Conservation (phyloP, 2,797 vertebrate genomes). For the Hoplostethus atlanticus region DNA sequence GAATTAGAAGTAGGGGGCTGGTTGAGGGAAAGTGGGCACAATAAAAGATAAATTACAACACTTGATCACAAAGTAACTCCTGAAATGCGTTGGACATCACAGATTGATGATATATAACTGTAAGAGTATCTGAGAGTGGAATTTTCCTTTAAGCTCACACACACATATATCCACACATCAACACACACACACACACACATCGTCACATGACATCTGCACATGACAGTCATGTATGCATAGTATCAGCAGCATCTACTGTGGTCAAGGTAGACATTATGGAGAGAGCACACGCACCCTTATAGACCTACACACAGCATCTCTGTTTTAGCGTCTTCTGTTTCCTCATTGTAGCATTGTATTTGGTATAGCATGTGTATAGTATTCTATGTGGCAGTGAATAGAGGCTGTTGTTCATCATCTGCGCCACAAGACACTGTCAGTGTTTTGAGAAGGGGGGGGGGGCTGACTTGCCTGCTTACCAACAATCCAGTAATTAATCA, state of each 20-base stretch:
- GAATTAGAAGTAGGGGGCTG: too few relatives aligned
- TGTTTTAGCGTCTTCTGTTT: background rate
- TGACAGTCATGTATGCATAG: background rate
- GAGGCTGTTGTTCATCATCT: background rate
- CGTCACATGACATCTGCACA: conserved; percentile 14
- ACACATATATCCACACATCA: background rate
- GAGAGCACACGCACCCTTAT: background rate
- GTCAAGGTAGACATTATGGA: background rate
- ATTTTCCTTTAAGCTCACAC: background rate
- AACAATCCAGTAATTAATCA: background rate
- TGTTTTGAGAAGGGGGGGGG: too few relatives aligned
- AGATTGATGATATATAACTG: too few relatives aligned
- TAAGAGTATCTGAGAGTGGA: too few relatives aligned
- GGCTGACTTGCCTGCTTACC: background rate
- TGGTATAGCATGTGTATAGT: background rate
- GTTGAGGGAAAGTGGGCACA: too few relatives aligned
- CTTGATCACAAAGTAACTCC: too few relatives aligned
- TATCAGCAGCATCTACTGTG: background rate
- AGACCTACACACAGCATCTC: background rate
- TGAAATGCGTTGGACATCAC: too few relatives aligned
- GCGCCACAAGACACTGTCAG: background rate
- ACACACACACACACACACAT: background rate
- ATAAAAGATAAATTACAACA: too few relatives aligned
- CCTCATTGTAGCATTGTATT: background rate
- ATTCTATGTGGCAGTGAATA: conserved; percentile 15